Evolutionary conservation across 2,113 vertebrate species (phyloP).

Genomic region (Phaethon lepturus): DNA sequence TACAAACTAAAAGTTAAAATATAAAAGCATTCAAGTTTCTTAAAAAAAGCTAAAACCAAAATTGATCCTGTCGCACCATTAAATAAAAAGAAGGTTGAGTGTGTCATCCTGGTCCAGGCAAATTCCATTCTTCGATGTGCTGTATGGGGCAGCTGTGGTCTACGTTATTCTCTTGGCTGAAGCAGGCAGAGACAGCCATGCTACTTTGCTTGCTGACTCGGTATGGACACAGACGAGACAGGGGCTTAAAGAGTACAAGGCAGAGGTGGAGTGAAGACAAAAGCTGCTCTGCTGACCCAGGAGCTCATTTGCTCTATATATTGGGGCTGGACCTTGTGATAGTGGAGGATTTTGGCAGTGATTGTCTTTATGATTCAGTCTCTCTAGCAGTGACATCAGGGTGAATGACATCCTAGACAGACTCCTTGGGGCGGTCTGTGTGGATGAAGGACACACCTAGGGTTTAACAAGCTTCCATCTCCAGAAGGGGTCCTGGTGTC

Average conservation of each 20-base stretch:
- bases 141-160: constrained; percentile 30
- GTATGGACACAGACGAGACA: constrained; percentile 16
- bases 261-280: constrained; percentile 41
- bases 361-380: constrained; percentile 84
- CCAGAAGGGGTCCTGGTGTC: constrained; percentile 92
- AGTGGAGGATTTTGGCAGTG: constrained; percentile 77
- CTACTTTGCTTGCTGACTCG: constrained; percentile 49
- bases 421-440: constrained; percentile 73
- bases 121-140: constrained; percentile 29
- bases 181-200: constrained; percentile 53
- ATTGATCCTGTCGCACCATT: constrained; percentile 88
- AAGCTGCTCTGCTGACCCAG: constrained; percentile 61
- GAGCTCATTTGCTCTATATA: constrained; percentile 55
- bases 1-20: constrained; percentile 82
- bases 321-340: constrained; percentile 57
- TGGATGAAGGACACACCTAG: constrained; percentile 77
- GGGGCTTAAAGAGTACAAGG: constrained; percentile 59
- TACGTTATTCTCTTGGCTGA: background rate
- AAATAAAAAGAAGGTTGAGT: constrained; percentile 78
- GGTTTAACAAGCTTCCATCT: constrained; percentile 98
- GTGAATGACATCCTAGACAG: constrained; percentile 71
- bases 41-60: constrained; percentile 81
- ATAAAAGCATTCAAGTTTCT: constrained; percentile 90
- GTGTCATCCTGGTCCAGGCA: constrained; percentile 51
- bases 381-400: constrained; percentile 80